Base-by-base conservation (phyloP, 2,113 vertebrate genomes). In the Cavia porcellus region DNA sequence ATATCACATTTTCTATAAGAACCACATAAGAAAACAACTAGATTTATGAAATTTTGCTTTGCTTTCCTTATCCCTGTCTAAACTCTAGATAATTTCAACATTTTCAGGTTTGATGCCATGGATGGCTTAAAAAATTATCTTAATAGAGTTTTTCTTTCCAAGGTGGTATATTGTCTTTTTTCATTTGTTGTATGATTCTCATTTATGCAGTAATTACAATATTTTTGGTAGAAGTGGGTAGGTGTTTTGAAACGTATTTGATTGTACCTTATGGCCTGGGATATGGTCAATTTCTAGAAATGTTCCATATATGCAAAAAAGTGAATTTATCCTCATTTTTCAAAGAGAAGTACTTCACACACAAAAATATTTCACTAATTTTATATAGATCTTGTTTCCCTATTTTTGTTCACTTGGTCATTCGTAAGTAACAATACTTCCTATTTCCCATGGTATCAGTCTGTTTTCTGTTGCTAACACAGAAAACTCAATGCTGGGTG, bases 31-130 rank as follows among this genome's bases (percentile, higher is more conserved):
- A 61, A 74, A 68, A 22, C 1, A 38, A 66, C 1, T 68, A 32
- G 50, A 59, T 12, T 20, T 30, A 42, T 64, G 38, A 42, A 62
- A 30, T 0, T 24, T 32, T 45, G 1, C 45, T 88, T 90, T 85
- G 28, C 50, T 89, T 89, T 89, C 10, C 61, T 52, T 50, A 22
- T 81, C 38, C 87, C 2, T 68, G 17, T 38, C 14, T 81, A 28
- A 74, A 94, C 80, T 72, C 55, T 85, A 96, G 80, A 30, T 83
- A 86, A 88, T 38, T 38, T n/a, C 79, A n/a, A 55, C 19, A 81
- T 62, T 86, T 86, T 74, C 22, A 57, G 25, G 86, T 94, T 86
- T 81, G 30, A 86, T 14, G 0, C n/a, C 35, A 7, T 81, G 19
- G 61, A 86, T 82, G 7, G 22, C 86, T 92, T 82, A 82, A 96